Evolutionary conservation across 2,113 vertebrate genomes (phyloP).

Genomic region (Bucco capensis): DNA sequence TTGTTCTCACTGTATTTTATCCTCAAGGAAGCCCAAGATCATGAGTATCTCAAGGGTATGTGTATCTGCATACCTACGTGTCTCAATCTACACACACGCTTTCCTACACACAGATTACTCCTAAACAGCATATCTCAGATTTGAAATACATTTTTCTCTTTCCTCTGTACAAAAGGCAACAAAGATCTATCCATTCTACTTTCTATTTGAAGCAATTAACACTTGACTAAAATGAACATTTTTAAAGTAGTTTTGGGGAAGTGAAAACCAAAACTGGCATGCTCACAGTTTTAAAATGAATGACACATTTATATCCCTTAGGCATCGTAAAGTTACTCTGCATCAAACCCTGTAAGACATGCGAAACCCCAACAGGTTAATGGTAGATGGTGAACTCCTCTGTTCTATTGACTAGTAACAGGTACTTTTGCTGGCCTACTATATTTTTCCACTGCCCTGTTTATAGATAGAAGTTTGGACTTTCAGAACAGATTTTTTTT

Average conservation of each 20-base stretch:
- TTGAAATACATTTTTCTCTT: not conserved
- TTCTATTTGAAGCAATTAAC: constrained; percentile 17
- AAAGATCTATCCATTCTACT: not conserved
- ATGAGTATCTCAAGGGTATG: not conserved
- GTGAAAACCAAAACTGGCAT: not conserved
- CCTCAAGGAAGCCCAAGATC: not conserved
- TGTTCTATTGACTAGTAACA: not conserved
- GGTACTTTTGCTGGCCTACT: not conserved
- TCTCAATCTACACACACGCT: not conserved
- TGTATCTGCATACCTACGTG: accelerated
- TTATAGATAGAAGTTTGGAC: not conserved
- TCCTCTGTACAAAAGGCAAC: not conserved
- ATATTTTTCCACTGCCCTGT: not conserved
- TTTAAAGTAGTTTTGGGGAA: not conserved
- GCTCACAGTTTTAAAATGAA: not conserved
- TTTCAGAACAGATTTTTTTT: not conserved
- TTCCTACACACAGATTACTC: not conserved
- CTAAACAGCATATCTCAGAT: not conserved
- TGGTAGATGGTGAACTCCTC: not conserved
- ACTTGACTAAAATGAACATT: not conserved
- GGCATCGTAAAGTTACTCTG: not conserved
- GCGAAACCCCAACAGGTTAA: not conserved
- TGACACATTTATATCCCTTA: not conserved
- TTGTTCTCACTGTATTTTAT: not conserved
- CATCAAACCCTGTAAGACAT: not conserved